Conservation (phyloP, 2,888 invertebrate species). For the Julus scanicus region DNA sequence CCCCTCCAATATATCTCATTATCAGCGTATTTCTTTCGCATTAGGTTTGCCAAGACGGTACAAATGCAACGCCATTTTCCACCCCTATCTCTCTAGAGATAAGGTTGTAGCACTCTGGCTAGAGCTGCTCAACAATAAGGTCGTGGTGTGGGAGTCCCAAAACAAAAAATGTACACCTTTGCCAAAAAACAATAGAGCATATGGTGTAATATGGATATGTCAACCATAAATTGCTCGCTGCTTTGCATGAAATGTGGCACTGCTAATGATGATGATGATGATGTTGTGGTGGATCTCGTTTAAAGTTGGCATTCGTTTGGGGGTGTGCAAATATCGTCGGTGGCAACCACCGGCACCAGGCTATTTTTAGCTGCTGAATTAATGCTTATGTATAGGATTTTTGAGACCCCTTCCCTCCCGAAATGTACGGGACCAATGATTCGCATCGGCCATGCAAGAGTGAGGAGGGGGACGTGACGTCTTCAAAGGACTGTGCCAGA, state of each 20-base stretch:
- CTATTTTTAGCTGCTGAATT: not conserved
- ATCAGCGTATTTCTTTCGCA: constrained; percentile 2
- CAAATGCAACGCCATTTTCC: not conserved
- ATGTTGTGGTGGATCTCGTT: not conserved
- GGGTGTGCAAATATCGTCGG: not conserved
- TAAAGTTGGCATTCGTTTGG: constrained; percentile 36
- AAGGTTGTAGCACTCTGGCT: not conserved
- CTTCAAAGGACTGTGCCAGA: not conserved
- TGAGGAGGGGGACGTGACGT: not conserved
- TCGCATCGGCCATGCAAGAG: not conserved
- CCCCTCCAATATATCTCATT: not conserved
- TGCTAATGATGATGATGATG: constrained; percentile 15
- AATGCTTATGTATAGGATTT: not conserved
- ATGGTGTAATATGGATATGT: not conserved
- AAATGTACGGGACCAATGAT: not conserved
- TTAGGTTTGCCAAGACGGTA: constrained; percentile 23
- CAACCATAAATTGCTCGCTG: constrained; percentile 9
- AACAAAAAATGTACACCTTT: not conserved
- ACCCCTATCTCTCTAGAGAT: not conserved
- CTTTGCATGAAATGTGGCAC: not conserved
- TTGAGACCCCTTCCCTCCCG: not conserved
- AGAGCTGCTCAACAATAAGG: not conserved
- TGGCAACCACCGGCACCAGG: not conserved
- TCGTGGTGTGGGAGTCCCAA: not conserved
- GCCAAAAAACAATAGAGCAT: constrained; percentile 20